phyloP scores from a whole-genome alignment of 2,888 invertebrate genomes.

The Enchytraeus crypticus region DNA sequence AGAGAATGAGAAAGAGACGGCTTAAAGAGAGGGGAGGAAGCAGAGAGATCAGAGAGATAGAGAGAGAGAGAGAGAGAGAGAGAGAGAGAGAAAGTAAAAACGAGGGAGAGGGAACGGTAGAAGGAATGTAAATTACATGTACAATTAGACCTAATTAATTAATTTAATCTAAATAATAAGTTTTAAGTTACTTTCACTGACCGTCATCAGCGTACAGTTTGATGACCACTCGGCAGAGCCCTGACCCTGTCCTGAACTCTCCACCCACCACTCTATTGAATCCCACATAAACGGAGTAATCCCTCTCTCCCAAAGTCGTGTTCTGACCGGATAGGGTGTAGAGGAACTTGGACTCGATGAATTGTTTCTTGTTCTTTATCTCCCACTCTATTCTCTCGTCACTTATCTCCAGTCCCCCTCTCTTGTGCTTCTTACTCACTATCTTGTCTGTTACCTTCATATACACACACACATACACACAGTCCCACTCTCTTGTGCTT shows the following conservation, averaged over 20 bases:
- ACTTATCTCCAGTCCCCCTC: constrained; percentile 24
- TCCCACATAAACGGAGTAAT: constrained; percentile 38
- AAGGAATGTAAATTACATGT: too few species aligned
- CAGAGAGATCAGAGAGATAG: neutral
- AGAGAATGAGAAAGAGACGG: neutral
- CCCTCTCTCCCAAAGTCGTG: constrained; percentile 31
- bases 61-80: neutral
- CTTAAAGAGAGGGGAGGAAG: neutral
- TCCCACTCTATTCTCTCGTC: constrained; percentile 39
- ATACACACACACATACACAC: too few species aligned
- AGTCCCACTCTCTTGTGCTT: neutral
- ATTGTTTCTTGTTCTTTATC: constrained; percentile 33
- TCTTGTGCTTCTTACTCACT: constrained; percentile 32
- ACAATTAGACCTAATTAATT: too few species aligned
- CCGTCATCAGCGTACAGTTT: constrained; percentile 14
- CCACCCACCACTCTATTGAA: constrained; percentile 44
- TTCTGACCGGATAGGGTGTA: constrained; percentile 38
- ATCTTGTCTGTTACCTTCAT: constrained; percentile 33
- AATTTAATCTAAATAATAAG: too few species aligned
- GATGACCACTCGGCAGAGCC: constrained; percentile 34
- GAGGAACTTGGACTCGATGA: constrained; percentile 38
- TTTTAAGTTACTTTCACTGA: too few species aligned
- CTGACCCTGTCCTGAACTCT: constrained; percentile 36
- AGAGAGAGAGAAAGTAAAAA: neutral
- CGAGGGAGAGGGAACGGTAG: neutral